These are phyloP conservation scores for Dendrolimus houi DNA, from an alignment of 2,888 invertebrate species.

Conservation along the genomic window DNA sequence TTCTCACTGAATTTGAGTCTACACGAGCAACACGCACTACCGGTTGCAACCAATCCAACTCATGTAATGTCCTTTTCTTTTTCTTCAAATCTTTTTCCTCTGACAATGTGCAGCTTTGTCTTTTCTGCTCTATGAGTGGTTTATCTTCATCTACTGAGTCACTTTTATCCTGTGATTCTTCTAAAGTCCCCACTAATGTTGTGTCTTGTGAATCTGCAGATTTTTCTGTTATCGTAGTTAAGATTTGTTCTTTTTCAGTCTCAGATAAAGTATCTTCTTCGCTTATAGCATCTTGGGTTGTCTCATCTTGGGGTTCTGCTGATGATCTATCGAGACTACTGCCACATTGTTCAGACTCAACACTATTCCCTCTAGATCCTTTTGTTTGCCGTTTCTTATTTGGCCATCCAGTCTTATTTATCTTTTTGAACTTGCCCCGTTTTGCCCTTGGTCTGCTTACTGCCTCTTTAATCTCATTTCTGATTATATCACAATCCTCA, in stretches of 20 bases:
- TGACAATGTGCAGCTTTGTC: conserved; percentile 21
- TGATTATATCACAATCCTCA: conserved; percentile 56
- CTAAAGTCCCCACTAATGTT: conserved; percentile 9
- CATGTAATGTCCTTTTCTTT: conserved; percentile 42
- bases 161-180: conserved; percentile 20
- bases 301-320: conserved; percentile 43
- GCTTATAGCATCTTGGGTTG: conserved; percentile 42
- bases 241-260: conserved; percentile 29
- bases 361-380: conserved; percentile 38
- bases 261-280: conserved; percentile 46
- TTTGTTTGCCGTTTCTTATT: conserved; percentile 66
- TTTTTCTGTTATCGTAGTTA: conserved; percentile 20
- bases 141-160: conserved; percentile 31
- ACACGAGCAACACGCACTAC: conserved; percentile 81
- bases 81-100: conserved; percentile 43
- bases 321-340: conserved; percentile 51
- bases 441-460: conserved; percentile 36
- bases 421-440: conserved; percentile 79
- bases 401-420: conserved; percentile 91
- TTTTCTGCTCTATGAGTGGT: conserved; percentile 2
- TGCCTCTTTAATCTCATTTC: conserved; percentile 47
- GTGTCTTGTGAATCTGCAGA: background rate
- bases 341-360: conserved; percentile 35
- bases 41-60: conserved; percentile 74
- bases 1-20: conserved; percentile 50